Evolutionary conservation across 2,888 invertebrate genomes (phyloP).

Genomic region (Carabus problematicus): DNA sequence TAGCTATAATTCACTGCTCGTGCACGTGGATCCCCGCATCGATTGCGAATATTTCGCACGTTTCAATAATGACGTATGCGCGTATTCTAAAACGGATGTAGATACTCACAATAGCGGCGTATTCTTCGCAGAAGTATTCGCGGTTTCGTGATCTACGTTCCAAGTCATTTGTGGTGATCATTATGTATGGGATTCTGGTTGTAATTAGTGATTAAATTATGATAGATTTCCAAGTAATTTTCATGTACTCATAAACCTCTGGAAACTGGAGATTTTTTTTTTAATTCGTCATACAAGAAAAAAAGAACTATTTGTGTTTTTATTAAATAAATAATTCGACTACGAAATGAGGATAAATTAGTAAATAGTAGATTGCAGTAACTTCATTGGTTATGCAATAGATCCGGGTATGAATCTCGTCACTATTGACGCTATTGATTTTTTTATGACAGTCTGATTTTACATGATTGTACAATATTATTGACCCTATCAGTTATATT

Average conservation of each 20-base stretch:
- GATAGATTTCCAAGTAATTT: conserved; percentile 19
- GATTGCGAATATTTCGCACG: background rate
- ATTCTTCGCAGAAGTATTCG: conserved; percentile 28
- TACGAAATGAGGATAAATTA: conserved; percentile 24
- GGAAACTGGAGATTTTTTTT: conserved; percentile 21
- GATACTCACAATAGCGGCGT: conserved; percentile 28
- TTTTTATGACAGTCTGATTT: background rate
- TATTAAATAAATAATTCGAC: too few species aligned
- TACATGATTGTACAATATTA: background rate
- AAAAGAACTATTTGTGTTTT: too few species aligned
- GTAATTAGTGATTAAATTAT: conserved; percentile 1
- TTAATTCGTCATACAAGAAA: conserved; percentile 22
- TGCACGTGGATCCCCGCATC: conserved; percentile 2
- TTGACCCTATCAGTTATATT: background rate
- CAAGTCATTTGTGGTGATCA: conserved; percentile 9
- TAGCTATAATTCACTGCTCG: conserved; percentile 16
- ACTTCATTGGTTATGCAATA: background rate
- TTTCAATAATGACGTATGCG: conserved; percentile 12
- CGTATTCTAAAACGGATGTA: conserved; percentile 27
- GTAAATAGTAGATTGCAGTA: conserved; percentile 11
- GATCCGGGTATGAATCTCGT: background rate
- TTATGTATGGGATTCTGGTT: conserved; percentile 10
- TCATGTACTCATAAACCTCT: conserved; percentile 22
- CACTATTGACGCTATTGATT: background rate
- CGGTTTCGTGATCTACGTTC: conserved; percentile 14